Evolutionary conservation across 2,113 vertebrate species (phyloP).

Genomic region (Drymodes brunneopygia): DNA sequence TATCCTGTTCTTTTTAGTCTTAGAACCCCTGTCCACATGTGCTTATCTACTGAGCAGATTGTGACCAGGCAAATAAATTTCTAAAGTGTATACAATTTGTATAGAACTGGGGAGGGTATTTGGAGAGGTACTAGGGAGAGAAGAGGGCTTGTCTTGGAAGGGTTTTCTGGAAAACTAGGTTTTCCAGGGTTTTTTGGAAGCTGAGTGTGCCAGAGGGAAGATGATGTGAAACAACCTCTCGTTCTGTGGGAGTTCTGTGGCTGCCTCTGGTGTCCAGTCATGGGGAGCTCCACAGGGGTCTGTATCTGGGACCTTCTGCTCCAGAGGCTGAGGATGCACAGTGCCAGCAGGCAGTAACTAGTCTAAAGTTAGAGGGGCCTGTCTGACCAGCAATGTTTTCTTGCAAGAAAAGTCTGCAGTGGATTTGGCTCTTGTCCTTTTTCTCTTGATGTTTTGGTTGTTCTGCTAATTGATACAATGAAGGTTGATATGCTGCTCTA

Average conservation of each 20-base stretch:
- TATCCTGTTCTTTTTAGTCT: not conserved
- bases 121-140: not conserved
- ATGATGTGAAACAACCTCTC: not conserved
- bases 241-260: not conserved
- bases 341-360: not conserved
- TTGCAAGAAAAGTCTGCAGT: not conserved
- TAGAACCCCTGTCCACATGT: not conserved
- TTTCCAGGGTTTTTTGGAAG: not conserved
- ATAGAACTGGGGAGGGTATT: not conserved
- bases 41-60: not conserved
- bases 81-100: not conserved
- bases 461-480: not conserved
- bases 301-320: not conserved
- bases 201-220: not conserved
- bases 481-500: not conserved
- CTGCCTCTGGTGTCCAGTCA: not conserved
- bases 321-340: accelerated
- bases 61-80: not conserved
- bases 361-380: not conserved
- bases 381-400: not conserved
- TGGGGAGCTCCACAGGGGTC: accelerated
- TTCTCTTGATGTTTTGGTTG: not conserved
- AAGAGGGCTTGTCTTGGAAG: not conserved
- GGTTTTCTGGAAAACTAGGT: not conserved
- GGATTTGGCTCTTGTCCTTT: not conserved